Evolutionary conservation across 2,888 invertebrate species (phyloP), one percentile per base, ranked within the genome.

Genomic region (Corbicula japonica): DNA sequence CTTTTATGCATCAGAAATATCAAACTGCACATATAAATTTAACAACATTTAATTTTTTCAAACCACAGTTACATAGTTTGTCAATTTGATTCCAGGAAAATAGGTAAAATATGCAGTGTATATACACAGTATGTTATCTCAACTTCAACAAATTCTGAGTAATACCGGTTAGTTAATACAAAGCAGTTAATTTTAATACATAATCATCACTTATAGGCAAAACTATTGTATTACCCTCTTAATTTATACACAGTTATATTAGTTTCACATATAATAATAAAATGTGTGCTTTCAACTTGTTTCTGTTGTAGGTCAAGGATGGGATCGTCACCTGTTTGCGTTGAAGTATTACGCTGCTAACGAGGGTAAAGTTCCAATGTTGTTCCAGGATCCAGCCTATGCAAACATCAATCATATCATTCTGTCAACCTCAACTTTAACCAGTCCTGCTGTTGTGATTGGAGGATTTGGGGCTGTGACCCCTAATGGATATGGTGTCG

Each of bases 401-500:
- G 94, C 95, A 63, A 95, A 95, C 78, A 95, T 99, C 80, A 98
- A 98, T 94, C 95, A 97, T 88, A 98, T 97, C 87, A 96, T 98
- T 85, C 94, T 99, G 48, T 99, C 99, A 61, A 99, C 99, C 0
- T 98, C 98, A 69, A 99, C 99, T 0, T 94, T 99, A 60, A 96
- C 97, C 0, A 97, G 98, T 60, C 96, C 97, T 0, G 96, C 96
- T 68, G 96, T 99, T 15, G 94, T 96, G 89, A 96, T 97, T 30
- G 99, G 99, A 32, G 97, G 97, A 0, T 99, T 99, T 94, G 99
- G 98, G 0, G 98, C 99, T 0, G 98, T 98, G 8, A 96, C 96
- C 0, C 94, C 95, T 65, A 96, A 99, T 94, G 99, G 99, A 5
- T 96, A 96, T 92, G 99, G 99, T 50, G 96, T 99, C 86, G 93